A percentile compares a stretch with the other conserved stretches of the same genome.
Conservation (phyloP, 2,888 invertebrate species). For the Cephus pygmeus region DNA sequence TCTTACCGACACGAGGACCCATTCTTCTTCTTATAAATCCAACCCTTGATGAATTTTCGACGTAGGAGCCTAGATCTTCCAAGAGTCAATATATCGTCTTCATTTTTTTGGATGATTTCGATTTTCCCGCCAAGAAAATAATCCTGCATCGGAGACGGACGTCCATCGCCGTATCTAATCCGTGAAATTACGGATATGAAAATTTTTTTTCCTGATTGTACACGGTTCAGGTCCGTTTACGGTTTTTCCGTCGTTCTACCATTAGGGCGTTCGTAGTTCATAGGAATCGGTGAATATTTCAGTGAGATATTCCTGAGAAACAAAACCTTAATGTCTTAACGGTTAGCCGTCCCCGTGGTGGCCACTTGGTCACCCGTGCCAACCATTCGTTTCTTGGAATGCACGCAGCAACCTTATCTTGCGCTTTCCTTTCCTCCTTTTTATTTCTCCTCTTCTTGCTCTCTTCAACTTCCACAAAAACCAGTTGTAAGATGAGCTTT, state of each 20-base stretch:
- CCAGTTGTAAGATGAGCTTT: slow-evolving; percentile 33
- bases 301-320: not conserved
- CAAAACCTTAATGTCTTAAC: not conserved
- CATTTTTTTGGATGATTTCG: not conserved
- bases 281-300: not conserved
- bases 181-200: slow-evolving; percentile 5
- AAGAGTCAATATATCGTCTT: not conserved
- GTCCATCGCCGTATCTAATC: not conserved
- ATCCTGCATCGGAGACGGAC: not conserved
- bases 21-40: not conserved
- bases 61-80: not conserved
- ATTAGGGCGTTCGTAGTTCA: not conserved
- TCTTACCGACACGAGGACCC: not conserved
- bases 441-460: not conserved
- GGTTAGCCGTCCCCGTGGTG: not conserved
- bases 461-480: slow-evolving; percentile 14
- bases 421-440: not conserved
- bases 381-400: not conserved
- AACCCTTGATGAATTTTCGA: not conserved
- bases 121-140: not conserved
- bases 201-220: not conserved
- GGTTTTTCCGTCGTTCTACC: not conserved
- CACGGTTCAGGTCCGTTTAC: not conserved
- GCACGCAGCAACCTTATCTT: slow-evolving; percentile 9
- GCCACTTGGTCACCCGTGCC: not conserved